Base-by-base conservation (phyloP, 1,140 invertebrate genomes). In the Polyergus mexicanus region DNA sequence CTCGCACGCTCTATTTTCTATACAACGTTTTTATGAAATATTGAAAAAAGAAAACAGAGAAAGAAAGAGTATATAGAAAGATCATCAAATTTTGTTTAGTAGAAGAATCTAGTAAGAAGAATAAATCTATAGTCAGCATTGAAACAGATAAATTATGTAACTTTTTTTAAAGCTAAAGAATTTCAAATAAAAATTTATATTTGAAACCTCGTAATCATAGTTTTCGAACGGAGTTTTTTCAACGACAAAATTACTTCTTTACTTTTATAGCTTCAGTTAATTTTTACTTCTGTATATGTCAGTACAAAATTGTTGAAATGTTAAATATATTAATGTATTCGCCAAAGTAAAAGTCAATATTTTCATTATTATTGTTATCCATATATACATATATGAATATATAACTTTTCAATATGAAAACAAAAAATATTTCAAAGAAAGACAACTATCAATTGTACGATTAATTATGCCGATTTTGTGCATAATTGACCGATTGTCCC, bases 401-500 rank as follows among this genome's bases (percentile, higher is more conserved):
- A 8, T 16, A 63, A 28, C 7, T 7, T 13, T 2, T 44, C 4
- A 47, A 22, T 25, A 28, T 10, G 0, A n/a, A 51, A 78, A 66
- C 0, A 51, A 1, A 7, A 47, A 77, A 65, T 22, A n/a, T 10
- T 28, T 28, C 35, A 51, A n/a, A 58, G 6, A 66, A 51, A 22
- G 11, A n/a, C 13, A 13, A 2, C 8, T 51, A 10, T 25, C 32
- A 80, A 68, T 68, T 54, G 63, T 3, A 3, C 32, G 28, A 78
- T 69, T 54, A 51, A 38, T 68, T n/a, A 8, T 16, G 10, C 32
- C 22, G 32, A 3, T 66, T 66, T n/a, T 19, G 54, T 5, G 16
- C 6, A 35, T 68, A 80, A 81, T 81, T 81, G 65, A 38, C 19
- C 16, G 41, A 71, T 19, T 71, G 22, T 54, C 22, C 2, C 13